Conservation (phyloP, 2,113 vertebrate species). For the Plecotus auritus region DNA sequence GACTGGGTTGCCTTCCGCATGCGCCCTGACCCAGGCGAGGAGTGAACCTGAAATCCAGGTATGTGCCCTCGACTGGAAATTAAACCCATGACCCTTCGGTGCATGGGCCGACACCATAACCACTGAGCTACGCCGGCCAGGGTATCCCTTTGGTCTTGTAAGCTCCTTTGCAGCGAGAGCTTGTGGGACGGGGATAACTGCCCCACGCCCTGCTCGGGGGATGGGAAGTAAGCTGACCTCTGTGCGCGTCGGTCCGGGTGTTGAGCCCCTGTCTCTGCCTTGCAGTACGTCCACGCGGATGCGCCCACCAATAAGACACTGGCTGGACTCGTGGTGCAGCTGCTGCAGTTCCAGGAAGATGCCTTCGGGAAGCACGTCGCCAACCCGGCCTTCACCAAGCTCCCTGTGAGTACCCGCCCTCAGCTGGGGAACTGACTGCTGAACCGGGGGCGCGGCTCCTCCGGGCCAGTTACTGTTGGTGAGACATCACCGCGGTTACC, state of each 20-base stretch:
- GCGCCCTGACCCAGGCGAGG: too few species aligned
- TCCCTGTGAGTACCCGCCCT: conserved; percentile 87
- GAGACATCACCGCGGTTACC: neutral
- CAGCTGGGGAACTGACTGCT: neutral
- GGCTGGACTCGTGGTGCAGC: conserved; percentile 93
- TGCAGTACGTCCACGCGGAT: conserved; percentile 95
- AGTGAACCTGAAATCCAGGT: too few species aligned
- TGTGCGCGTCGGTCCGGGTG: accelerated
- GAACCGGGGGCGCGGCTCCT: neutral
- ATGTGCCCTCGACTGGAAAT: too few species aligned
- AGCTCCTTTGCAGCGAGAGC: neutral
- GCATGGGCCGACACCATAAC: too few species aligned
- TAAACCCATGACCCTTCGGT: too few species aligned
- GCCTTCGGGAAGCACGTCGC: conserved; percentile 96
- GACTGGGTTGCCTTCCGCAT: too few species aligned
- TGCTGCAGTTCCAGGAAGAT: conserved; percentile 99
- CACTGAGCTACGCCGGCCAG: too few species aligned
- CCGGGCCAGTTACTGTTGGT: neutral
- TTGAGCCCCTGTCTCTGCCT: conserved; percentile 41
- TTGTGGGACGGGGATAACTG: neutral
- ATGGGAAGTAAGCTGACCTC: neutral
- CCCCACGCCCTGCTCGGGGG: neutral
- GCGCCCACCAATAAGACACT: conserved; percentile 95
- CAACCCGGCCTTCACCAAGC: conserved; percentile 98
- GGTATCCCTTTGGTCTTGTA: neutral